These are phyloP conservation scores for Poicephalus gulielmi DNA, from an alignment of 2,113 vertebrate genomes.

Conservation along the genomic window DNA sequence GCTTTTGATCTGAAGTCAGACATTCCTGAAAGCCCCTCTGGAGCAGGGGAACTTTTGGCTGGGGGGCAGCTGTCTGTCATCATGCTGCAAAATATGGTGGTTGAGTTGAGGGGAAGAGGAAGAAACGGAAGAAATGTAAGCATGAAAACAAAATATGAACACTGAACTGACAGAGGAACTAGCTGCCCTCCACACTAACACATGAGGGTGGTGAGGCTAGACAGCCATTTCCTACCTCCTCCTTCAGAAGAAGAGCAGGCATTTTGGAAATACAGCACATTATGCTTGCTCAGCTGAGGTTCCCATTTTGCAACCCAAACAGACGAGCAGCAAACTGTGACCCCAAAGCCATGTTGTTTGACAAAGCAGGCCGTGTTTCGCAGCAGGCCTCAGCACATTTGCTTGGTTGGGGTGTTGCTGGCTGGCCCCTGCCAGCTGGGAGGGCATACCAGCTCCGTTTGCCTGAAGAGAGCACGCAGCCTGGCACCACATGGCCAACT, in stretches of 20 bases:
- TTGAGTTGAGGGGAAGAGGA: neutral
- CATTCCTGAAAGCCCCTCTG: neutral
- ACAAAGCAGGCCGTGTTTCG: accelerated
- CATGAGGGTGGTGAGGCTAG: neutral
- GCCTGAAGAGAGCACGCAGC: neutral
- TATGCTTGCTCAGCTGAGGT: neutral
- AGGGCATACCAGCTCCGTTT: accelerated
- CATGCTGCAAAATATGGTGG: neutral
- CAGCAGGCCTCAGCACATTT: neutral
- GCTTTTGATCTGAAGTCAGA: neutral
- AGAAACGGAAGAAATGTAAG: neutral
- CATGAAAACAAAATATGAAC: neutral
- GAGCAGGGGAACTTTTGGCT: neutral
- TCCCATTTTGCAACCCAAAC: neutral
- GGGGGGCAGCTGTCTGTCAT: neutral
- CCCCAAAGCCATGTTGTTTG: neutral
- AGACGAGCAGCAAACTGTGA: accelerated
- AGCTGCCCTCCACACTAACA: neutral
- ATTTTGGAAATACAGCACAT: accelerated
- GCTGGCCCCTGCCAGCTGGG: neutral
- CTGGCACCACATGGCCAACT: neutral
- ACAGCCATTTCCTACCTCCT: neutral
- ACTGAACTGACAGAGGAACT: neutral
- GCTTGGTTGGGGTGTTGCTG: accelerated
- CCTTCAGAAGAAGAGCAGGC: neutral